Conservation (phyloP, 2,888 invertebrate species). For the Athrips mouffetella region DNA sequence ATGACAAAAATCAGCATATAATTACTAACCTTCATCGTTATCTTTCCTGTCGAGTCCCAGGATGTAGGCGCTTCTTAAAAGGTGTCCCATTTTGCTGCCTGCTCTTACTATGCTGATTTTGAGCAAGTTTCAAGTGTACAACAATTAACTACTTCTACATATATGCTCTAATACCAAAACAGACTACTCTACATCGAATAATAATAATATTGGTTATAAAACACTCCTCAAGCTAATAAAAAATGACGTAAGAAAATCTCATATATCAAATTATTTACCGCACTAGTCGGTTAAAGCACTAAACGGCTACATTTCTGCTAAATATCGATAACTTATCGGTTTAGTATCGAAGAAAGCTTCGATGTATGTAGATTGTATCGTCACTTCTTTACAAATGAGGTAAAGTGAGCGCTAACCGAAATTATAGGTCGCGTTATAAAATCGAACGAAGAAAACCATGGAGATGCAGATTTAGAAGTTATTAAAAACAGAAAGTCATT, state of each 20-base stretch:
- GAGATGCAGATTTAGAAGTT: slow-evolving; percentile 11
- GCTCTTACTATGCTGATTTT: slow-evolving; percentile 62
- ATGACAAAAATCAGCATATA: too few relatives aligned
- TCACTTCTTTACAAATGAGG: slow-evolving; percentile 59
- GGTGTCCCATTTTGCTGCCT: slow-evolving; percentile 56
- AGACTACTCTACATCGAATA: slow-evolving; percentile 28
- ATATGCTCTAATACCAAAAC: slow-evolving; percentile 29
- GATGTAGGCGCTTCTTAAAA: slow-evolving; percentile 62
- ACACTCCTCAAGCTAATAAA: slow-evolving; percentile 14
- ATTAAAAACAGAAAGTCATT: too few relatives aligned
- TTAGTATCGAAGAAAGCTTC: slow-evolving; percentile 47
- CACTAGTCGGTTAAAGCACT: slow-evolving; percentile 60
- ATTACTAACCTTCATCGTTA: slow-evolving; percentile 56
- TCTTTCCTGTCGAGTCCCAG: slow-evolving; percentile 59
- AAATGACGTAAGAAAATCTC: slow-evolving; percentile 29
- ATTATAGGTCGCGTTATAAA: slow-evolving; percentile 59
- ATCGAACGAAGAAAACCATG: slow-evolving; percentile 41
- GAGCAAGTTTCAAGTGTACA: slow-evolving; percentile 56
- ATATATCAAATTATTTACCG: slow-evolving; percentile 47
- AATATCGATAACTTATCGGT: slow-evolving; percentile 36
- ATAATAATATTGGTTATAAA: slow-evolving; percentile 25
- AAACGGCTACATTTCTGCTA: slow-evolving; percentile 71
- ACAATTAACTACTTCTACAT: slow-evolving; percentile 42
- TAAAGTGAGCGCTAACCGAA: slow-evolving; percentile 62
- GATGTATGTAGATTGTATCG: slow-evolving; percentile 57